These are phyloP conservation scores for Tenthredo amoena DNA, from an alignment of 2,888 invertebrate genomes.

Conservation along the genomic window DNA sequence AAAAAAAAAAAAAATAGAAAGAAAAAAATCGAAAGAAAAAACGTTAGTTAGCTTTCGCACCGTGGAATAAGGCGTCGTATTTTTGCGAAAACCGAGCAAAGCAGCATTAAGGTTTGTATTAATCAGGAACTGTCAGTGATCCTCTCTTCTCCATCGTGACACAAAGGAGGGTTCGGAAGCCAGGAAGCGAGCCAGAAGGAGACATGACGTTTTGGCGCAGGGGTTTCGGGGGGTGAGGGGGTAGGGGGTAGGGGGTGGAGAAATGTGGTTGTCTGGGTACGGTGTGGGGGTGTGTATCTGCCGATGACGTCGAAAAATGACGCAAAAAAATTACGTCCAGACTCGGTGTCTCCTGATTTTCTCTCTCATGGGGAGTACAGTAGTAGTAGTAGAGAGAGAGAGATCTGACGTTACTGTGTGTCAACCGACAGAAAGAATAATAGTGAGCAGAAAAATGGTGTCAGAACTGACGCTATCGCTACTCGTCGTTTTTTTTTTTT, in stretches of 20 bases:
- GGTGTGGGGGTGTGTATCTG: constrained; percentile 68
- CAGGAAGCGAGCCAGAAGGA: constrained; percentile 58
- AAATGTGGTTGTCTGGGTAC: constrained; percentile 44
- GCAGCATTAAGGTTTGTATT: constrained; percentile 76
- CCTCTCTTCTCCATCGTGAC: constrained; percentile 60
- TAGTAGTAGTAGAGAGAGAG: too few species aligned
- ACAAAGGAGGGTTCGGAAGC: constrained; percentile 61
- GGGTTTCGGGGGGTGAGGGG: constrained; percentile 55
- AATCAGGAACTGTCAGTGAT: constrained; percentile 76
- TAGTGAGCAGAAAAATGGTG: constrained; percentile 50
- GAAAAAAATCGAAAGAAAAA: background rate
- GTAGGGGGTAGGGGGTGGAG: constrained; percentile 4
- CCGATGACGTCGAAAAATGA: constrained; percentile 77
- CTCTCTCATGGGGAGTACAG: constrained; percentile 34
- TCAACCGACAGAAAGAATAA: constrained; percentile 52
- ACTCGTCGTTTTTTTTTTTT: background rate
- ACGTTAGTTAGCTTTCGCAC: constrained; percentile 11
- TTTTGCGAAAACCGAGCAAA: constrained; percentile 20
- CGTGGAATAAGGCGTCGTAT: constrained; percentile 16
- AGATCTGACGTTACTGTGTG: constrained; percentile 34
- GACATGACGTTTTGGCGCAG: constrained; percentile 67
- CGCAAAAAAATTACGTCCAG: constrained; percentile 74
- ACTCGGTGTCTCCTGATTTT: constrained; percentile 70
- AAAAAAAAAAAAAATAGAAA: background rate
- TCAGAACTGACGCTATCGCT: constrained; percentile 46